A percentile compares a stretch with the other conserved stretches of the same genome.
These are phyloP conservation scores for Enteromius thamalakanensis DNA, from an alignment of 2,797 vertebrate species.

Conservation along the genomic window DNA sequence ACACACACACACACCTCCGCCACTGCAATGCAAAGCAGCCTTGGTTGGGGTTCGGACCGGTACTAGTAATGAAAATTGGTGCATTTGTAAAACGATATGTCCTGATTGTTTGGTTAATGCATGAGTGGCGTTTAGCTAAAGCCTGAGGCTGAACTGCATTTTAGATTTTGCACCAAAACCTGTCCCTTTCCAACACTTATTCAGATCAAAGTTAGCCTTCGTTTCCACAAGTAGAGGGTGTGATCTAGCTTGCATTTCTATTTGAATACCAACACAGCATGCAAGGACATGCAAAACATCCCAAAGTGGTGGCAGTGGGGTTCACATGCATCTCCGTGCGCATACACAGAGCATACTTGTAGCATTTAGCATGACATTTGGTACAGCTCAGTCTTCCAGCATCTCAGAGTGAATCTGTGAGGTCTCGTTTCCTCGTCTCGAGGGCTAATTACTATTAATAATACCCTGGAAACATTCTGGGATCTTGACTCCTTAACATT, in stretches of 20 bases:
- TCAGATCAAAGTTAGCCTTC: background rate
- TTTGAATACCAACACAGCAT: slow-evolving; percentile 75
- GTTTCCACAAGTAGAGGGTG: slow-evolving; percentile 83
- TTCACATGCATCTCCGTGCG: slow-evolving; percentile 70
- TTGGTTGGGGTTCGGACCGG: background rate
- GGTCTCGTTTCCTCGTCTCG: background rate
- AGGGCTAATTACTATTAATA: slow-evolving; percentile 11
- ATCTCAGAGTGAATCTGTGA: slow-evolving; percentile 63
- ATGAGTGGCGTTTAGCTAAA: background rate
- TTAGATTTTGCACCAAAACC: background rate
- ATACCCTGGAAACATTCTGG: slow-evolving; percentile 17
- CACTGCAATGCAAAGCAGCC: slow-evolving; percentile 66
- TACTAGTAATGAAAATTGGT: background rate
- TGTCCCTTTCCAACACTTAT: background rate
- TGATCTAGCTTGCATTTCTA: slow-evolving; percentile 92
- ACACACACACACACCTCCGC: slow-evolving; percentile 66
- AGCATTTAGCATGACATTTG: slow-evolving; percentile 37
- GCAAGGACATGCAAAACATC: slow-evolving; percentile 77
- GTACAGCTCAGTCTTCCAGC: slow-evolving; percentile 78
- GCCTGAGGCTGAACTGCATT: background rate
- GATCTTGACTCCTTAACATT: slow-evolving; percentile 29
- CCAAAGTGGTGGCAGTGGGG: slow-evolving; percentile 74
- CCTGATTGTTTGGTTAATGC: background rate
- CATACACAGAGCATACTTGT: background rate
- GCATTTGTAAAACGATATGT: background rate